Conservation (phyloP, 2,797 vertebrate genomes). For the Lithobates sylvaticus region DNA sequence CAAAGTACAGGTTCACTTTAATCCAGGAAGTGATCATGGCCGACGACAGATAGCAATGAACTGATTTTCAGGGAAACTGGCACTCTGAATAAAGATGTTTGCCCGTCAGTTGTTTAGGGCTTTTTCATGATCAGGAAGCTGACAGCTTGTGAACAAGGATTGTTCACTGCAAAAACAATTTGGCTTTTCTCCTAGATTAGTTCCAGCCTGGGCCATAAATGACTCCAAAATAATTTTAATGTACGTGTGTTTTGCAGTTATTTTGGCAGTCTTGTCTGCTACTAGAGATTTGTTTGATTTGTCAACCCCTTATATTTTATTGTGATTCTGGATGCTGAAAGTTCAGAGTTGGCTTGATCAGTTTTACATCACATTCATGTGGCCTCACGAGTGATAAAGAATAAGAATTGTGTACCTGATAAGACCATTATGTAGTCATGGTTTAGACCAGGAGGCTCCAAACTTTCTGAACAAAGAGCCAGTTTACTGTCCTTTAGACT, state of each 20-base stretch:
- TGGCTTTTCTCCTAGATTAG: constrained; percentile 11
- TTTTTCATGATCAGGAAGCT: constrained; percentile 2
- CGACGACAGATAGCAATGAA: neutral
- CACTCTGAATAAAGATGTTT: neutral
- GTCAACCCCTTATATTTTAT: neutral
- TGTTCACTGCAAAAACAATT: constrained; percentile 2
- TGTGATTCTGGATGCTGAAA: neutral
- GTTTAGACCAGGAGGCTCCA: too few species aligned
- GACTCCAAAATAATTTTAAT: neutral
- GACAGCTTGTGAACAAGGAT: constrained; percentile 3
- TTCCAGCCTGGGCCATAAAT: neutral
- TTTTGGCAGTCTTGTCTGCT: neutral
- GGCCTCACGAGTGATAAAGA: too few species aligned
- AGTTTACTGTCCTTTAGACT: too few species aligned
- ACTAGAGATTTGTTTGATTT: neutral
- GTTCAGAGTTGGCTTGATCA: too few species aligned
- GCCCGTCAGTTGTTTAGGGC: neutral
- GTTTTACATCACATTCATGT: too few species aligned
- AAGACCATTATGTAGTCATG: too few species aligned
- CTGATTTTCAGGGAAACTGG: neutral
- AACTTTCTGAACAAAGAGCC: too few species aligned
- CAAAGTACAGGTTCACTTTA: too few species aligned
- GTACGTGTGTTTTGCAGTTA: neutral
- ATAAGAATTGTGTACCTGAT: too few species aligned
- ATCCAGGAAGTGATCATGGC: too few species aligned